Conservation (phyloP, 2,888 invertebrate genomes). For the Metopia argyrocephala region DNA sequence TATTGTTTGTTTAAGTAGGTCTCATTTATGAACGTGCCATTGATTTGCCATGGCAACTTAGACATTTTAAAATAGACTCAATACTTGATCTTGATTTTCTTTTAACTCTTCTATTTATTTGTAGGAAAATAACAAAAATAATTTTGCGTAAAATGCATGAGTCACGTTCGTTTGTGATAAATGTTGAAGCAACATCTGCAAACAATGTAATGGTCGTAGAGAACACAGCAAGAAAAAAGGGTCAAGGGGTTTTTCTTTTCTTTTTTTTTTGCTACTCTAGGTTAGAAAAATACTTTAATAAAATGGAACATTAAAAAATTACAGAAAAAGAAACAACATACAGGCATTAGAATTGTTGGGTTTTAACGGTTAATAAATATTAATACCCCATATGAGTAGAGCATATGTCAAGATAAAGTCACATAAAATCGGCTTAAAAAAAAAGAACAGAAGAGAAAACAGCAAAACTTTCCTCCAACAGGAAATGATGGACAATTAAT, state of each 20-base stretch:
- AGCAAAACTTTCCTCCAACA: too few species aligned
- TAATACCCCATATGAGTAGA: slow-evolving; percentile 4
- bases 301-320: background rate
- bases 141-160: slow-evolving; percentile 59
- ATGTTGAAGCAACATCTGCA: too few species aligned
- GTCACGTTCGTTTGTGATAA: slow-evolving; percentile 57
- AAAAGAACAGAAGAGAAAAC: too few species aligned
- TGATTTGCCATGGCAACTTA: slow-evolving; percentile 49
- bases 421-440: slow-evolving; percentile 26
- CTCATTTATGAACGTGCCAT: slow-evolving; percentile 57
- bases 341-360: slow-evolving; percentile 33
- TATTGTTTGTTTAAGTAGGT: too few species aligned
- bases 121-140: slow-evolving; percentile 42
- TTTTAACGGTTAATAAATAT: slow-evolving; percentile 59
- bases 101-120: too few species aligned
- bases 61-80: slow-evolving; percentile 15
- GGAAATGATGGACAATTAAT: slow-evolving; percentile 39
- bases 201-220: background rate
- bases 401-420: background rate
- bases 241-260: background rate
- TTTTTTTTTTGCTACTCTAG: slow-evolving; percentile 1
- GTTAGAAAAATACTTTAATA: slow-evolving; percentile 2
- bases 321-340: slow-evolving; percentile 2
- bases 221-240: background rate
- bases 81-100: too few species aligned